These are phyloP conservation scores for Siniperca obscura DNA, from an alignment of 2,797 vertebrate species.

Conservation along the genomic window DNA sequence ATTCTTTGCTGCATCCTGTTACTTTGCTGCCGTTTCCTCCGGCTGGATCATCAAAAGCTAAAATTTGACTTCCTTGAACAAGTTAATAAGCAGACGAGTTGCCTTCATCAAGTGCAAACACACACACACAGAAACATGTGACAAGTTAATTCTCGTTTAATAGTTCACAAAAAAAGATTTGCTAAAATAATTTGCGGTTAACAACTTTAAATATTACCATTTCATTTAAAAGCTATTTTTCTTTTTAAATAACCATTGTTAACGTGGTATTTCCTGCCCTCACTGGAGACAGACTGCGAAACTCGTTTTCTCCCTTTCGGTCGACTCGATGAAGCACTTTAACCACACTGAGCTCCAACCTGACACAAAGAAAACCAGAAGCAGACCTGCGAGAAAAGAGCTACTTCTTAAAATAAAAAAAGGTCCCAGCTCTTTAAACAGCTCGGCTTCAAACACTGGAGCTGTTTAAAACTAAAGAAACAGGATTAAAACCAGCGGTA, in stretches of 20 bases:
- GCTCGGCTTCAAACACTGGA: not conserved
- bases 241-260: constrained; percentile 13
- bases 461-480: not conserved
- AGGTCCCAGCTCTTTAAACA: not conserved
- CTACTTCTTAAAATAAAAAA: not conserved
- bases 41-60: not conserved
- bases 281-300: too few species aligned
- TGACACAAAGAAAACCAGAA: not conserved
- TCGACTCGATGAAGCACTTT: too few species aligned
- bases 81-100: not conserved
- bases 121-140: constrained; percentile 20
- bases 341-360: not conserved
- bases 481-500: not conserved
- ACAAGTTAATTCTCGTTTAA: constrained; percentile 59
- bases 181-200: constrained; percentile 53
- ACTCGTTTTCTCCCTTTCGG: too few species aligned
- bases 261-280: not conserved
- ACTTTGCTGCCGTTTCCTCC: not conserved
- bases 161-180: constrained; percentile 48
- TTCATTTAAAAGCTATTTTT: constrained; percentile 21
- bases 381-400: not conserved
- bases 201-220: constrained; percentile 26
- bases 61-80: too few species aligned
- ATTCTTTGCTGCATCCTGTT: too few species aligned
- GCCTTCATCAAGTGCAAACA: not conserved